Base-by-base conservation (phyloP, 2,797 vertebrate species). In the Megaceryle alcyon region DNA sequence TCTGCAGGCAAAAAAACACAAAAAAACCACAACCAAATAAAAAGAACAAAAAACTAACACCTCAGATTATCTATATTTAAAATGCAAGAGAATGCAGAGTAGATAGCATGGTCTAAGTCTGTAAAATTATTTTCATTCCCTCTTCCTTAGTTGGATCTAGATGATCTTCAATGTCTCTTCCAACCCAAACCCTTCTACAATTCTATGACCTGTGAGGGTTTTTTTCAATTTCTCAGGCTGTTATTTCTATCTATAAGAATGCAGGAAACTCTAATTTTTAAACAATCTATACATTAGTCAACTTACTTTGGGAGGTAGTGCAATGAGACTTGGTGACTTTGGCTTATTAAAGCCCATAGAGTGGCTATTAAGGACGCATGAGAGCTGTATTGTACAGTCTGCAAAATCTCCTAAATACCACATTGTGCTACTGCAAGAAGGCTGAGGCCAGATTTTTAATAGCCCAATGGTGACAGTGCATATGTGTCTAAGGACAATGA, bases 401-500 rank as follows among this genome's bases (percentile, higher is more conserved):
- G 84, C 85, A 97, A 59, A 93, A 92, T 73, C 70, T 83, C 78
- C 49, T 92, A 95, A 97, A 90, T 95, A 85, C 70, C 76, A 69
- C 85, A 89, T 92, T 75, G 72, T 94, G 89, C 94, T 88, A 93
- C 49, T 80, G 29, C 43, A 57, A 88, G 69, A 95, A 91, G 17
- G 37, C 60, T 92, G 65, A 79, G 95, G 89, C 94, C 96, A 95
- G 90, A 84, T 96, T 97, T 97, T 96, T 97, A 97, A 98, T 95
- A 96, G 96, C 72, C 84, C 37, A 65, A 28, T 96, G 90, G 96
- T 95, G 97, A 97, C 92, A 91, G 89, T 91, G 82, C 86, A 95
- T 96, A 92, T 93, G 94, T 48, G 51, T 96, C 91, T 97, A 93
- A 98, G 97, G 96, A 98, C 97, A 97, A 94, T 95, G 91, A 94